Percentiles rank a stretch among this genome's conserved stretches.
phyloP scores from a whole-genome alignment of 1,140 invertebrate species.

The Polypedilum pembai region DNA sequence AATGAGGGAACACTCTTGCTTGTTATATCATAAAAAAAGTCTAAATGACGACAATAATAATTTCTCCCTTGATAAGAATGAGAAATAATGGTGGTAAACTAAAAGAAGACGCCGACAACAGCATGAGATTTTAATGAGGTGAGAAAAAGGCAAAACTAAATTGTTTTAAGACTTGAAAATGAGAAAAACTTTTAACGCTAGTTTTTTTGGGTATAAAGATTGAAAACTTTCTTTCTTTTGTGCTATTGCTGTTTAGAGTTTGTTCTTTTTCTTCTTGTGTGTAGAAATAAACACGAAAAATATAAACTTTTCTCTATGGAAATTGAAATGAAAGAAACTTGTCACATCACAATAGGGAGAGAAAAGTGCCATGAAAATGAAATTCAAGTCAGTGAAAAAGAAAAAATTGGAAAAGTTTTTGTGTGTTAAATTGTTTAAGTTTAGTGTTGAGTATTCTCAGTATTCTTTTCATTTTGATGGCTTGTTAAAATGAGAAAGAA shows the following conservation, averaged over 20 bases:
- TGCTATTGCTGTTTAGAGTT: background rate
- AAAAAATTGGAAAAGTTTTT: constrained; percentile 23
- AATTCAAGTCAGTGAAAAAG: background rate
- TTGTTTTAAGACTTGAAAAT: background rate
- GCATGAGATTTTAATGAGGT: constrained; percentile 27
- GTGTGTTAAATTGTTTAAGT: background rate
- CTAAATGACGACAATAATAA: constrained; percentile 15
- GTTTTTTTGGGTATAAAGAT: background rate
- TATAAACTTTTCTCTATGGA: background rate
- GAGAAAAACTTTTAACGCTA: background rate
- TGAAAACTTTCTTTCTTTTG: background rate
- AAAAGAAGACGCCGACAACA: background rate
- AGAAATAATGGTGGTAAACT: background rate
- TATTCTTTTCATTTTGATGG: background rate
- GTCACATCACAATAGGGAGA: background rate
- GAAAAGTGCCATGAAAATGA: constrained; percentile 13
- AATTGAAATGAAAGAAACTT: background rate
- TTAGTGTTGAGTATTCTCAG: constrained; percentile 21
- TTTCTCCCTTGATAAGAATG: constrained; percentile 12
- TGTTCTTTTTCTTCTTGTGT: background rate
- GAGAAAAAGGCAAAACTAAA: constrained; percentile 25
- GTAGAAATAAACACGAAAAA: background rate
- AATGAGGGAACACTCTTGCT: constrained; percentile 1
- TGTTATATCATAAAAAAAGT: background rate
- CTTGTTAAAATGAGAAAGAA: background rate